Evolutionary conservation across 2,113 vertebrate genomes (phyloP).

Genomic region (Poeciliopsis prolifica): DNA sequence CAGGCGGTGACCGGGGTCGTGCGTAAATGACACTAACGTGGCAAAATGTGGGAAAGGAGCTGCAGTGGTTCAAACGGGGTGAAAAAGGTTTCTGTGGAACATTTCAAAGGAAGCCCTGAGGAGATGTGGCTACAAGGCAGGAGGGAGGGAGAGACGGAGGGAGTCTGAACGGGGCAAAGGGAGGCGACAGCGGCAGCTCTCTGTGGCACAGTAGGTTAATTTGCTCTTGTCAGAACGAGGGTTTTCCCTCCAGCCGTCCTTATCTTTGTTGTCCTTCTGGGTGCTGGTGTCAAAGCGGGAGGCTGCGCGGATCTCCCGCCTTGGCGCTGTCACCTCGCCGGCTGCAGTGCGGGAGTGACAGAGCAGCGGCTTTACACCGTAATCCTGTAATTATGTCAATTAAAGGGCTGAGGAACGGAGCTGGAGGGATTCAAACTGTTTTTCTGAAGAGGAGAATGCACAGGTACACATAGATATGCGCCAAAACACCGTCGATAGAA

Average conservation of each 20-base stretch:
- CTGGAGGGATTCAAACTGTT: conserved; percentile 40
- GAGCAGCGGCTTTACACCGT: conserved; percentile 69
- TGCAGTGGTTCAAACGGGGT: conserved; percentile 21
- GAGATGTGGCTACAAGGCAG: conserved; percentile 16
- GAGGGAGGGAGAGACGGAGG: conserved; percentile 22
- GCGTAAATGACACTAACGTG: not conserved
- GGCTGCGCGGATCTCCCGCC: conserved; percentile 51
- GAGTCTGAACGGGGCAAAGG: conserved; percentile 37
- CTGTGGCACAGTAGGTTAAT: conserved; percentile 74
- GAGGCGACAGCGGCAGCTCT: conserved; percentile 46
- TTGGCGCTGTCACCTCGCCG: conserved; percentile 58
- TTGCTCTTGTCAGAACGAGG: conserved; percentile 72
- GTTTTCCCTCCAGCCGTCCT: conserved; percentile 71
- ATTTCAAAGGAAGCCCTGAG: conserved; percentile 10
- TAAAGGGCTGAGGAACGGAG: conserved; percentile 58
- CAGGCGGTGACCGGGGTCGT: too few species aligned
- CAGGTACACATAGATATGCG: conserved; percentile 8
- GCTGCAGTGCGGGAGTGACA: conserved; percentile 58
- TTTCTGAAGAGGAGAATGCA: conserved; percentile 37
- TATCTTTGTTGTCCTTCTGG: conserved; percentile 77
- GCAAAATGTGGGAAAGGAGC: not conserved
- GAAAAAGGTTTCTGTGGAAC: not conserved
- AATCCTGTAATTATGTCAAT: conserved; percentile 81
- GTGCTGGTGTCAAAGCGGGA: conserved; percentile 70
- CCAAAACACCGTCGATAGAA: not conserved